Evolutionary conservation across 1,140 invertebrate species (phyloP).

Genomic region (Drosophila triauraria): DNA sequence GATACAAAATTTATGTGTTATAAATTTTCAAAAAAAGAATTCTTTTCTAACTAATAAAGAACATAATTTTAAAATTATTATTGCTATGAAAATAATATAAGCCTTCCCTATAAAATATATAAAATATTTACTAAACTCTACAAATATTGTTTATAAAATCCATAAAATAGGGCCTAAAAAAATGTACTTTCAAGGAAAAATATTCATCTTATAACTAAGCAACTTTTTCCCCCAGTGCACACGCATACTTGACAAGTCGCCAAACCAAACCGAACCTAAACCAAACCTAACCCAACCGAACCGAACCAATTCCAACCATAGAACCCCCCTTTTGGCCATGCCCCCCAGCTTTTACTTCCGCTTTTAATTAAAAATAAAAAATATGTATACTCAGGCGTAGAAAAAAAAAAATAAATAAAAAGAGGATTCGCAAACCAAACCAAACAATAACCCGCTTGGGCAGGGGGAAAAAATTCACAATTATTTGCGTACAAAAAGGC

Average conservation of each 20-base stretch:
- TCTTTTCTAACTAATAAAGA: too few relatives aligned
- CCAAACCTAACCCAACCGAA: conserved; percentile 5
- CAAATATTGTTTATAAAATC: too few relatives aligned
- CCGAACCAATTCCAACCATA: conserved; percentile 16
- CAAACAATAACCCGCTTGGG: conserved; percentile 73
- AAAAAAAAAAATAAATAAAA: conserved; percentile 23
- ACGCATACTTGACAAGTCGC: conserved; percentile 75
- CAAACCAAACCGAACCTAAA: conserved; percentile 31
- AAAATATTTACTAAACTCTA: too few relatives aligned
- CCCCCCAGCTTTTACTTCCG: conserved; percentile 72
- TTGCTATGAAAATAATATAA: too few relatives aligned
- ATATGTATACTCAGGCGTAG: conserved; percentile 40
- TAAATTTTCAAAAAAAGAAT: too few relatives aligned
- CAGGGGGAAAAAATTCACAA: conserved; percentile 71
- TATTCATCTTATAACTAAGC: not conserved
- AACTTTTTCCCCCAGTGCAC: not conserved
- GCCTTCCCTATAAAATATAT: too few relatives aligned
- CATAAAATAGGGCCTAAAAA: too few relatives aligned
- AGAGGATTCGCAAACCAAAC: conserved; percentile 62
- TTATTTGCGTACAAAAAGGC: conserved; percentile 78
- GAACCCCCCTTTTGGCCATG: conserved; percentile 18
- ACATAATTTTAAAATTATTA: too few relatives aligned
- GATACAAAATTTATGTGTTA: not conserved
- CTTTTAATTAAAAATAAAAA: conserved; percentile 84
- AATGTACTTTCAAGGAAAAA: too few relatives aligned